These are phyloP conservation scores for Diarsia rubi DNA, from an alignment of 2,888 invertebrate species.

Conservation along the genomic window DNA sequence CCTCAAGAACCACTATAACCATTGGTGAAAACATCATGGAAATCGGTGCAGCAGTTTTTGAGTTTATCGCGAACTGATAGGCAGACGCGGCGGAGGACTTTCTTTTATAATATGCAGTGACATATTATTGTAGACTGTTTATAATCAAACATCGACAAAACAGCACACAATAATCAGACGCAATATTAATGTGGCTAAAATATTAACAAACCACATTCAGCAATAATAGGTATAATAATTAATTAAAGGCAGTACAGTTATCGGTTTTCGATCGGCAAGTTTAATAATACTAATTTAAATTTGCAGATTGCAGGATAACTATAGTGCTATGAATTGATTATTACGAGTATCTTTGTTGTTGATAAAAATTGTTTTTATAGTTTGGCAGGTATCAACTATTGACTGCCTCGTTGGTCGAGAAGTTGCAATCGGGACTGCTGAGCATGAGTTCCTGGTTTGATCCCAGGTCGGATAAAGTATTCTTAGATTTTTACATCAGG, in stretches of 20 bases:
- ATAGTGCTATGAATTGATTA: neutral
- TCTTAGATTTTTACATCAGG: too few species aligned
- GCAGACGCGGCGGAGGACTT: too few species aligned
- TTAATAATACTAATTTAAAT: constrained; percentile 40
- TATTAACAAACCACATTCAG: constrained; percentile 27
- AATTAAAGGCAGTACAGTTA: constrained; percentile 28
- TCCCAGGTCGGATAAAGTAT: too few species aligned
- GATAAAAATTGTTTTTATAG: neutral
- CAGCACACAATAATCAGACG: neutral
- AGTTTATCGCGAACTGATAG: too few species aligned
- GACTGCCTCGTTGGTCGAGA: too few species aligned
- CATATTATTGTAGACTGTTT: too few species aligned
- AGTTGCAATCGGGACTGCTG: too few species aligned
- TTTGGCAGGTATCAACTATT: neutral
- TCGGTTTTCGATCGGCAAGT: constrained; percentile 28
- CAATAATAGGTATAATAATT: constrained; percentile 19
- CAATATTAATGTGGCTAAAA: neutral
- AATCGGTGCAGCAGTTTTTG: too few species aligned
- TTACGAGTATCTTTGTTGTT: neutral
- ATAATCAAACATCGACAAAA: neutral
- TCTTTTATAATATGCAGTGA: too few species aligned
- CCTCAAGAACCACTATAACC: too few species aligned
- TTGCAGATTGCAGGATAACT: neutral
- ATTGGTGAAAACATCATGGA: too few species aligned
- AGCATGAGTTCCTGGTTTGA: too few species aligned